phyloP scores from a whole-genome alignment of 2,113 vertebrate species.

The Budorcas taxicolor region DNA sequence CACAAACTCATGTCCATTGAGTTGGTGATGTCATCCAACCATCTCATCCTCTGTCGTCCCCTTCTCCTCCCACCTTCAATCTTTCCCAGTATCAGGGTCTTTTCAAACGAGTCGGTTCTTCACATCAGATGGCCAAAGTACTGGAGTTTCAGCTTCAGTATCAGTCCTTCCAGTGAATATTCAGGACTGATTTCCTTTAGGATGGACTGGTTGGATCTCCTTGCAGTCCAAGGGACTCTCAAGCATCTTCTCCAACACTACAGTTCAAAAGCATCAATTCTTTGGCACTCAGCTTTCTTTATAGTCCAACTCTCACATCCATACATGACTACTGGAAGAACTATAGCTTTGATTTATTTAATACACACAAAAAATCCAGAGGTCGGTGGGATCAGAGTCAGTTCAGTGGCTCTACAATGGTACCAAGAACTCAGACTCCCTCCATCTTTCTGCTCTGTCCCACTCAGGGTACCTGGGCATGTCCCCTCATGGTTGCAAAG shows the following conservation, averaged over 20 bases:
- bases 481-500: not conserved
- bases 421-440: not conserved
- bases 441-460: not conserved
- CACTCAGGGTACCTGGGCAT: not conserved
- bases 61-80: not conserved
- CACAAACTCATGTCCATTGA: not conserved
- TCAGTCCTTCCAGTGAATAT: not conserved
- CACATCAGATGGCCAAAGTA: not conserved
- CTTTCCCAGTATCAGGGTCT: not conserved
- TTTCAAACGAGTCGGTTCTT: not conserved
- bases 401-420: not conserved
- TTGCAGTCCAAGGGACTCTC: not conserved
- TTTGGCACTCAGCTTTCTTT: not conserved
- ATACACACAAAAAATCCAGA: not conserved
- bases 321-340: not conserved
- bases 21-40: not conserved
- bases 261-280: not conserved
- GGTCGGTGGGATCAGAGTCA: not conserved
- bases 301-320: not conserved
- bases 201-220: not conserved
- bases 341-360: not conserved
- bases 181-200: not conserved
- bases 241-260: not conserved
- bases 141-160: not conserved
- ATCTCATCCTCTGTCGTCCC: not conserved